Evolutionary conservation across 2,888 invertebrate genomes (phyloP).

Genomic region (Hypomecis atomaria): DNA sequence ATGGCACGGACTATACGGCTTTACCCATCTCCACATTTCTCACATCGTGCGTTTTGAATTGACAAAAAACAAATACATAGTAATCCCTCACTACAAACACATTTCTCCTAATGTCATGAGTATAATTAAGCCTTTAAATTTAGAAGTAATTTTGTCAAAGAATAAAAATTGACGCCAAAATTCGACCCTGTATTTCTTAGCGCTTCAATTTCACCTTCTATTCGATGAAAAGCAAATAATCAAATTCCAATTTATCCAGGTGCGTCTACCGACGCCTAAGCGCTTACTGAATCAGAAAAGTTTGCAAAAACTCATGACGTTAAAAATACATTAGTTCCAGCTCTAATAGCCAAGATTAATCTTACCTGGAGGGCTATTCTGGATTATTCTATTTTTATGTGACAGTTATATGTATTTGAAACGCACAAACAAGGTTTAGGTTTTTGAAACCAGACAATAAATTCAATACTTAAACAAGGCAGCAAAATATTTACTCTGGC

Average conservation of each 20-base stretch:
- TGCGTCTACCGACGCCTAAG: conserved; percentile 12
- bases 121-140: not conserved
- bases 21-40: too few relatives aligned
- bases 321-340: conserved; percentile 34
- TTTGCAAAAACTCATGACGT: conserved; percentile 25
- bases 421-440: too few relatives aligned
- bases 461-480: too few relatives aligned
- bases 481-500: too few relatives aligned
- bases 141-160: not conserved
- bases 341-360: conserved; percentile 31
- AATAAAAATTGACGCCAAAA: not conserved
- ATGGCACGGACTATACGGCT: too few relatives aligned
- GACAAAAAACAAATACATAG: too few relatives aligned
- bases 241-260: conserved; percentile 14
- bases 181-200: not conserved
- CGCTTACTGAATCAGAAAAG: conserved; percentile 22
- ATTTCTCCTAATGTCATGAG: not conserved
- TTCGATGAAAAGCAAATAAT: conserved; percentile 14
- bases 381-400: not conserved
- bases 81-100: too few relatives aligned
- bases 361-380: conserved; percentile 15
- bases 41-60: too few relatives aligned
- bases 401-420: not conserved
- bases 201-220: conserved; percentile 7
- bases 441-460: too few relatives aligned